Evolutionary conservation across 2,888 invertebrate genomes (phyloP), one percentile per base, ranked within the genome.

Genomic region (Dasypolia templi): DNA sequence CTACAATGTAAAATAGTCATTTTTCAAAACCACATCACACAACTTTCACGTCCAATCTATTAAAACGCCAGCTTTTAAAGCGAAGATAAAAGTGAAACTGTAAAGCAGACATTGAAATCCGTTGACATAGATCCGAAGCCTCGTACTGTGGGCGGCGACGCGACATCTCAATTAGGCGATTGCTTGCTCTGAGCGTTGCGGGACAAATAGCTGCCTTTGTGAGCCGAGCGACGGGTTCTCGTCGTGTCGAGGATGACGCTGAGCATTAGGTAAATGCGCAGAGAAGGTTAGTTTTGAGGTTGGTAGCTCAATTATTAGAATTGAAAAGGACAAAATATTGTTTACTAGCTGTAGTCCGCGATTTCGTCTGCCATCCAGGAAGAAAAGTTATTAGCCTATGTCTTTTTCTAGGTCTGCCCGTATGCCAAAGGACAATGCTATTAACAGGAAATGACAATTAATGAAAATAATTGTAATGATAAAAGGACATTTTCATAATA

Each of bases 121-220:
- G 85, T 88, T 90, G 89, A 90, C 89, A 90, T 78, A 88, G 82
- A 90, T 91, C 84, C 83, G 74, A 78, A 68, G 82, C 85, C 79
- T 80, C n/a, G n/a, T n/a, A 77, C 81, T 79, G 81, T 84, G 84
- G 81, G 78, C 84, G 81, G 78, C 84, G 80, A 81, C 75, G 87
- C 87, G 92, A 91, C 92, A 90, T 91, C 92, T 92, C 94, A 94
- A 94, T 95, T 94, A 94, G 90, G 88, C 89, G 92, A 94, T 94
- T 94, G 94, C 93, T 91, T 92, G 91, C 91, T 90, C 89, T 88
- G 88, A 89, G 89, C 87, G 79, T 81, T 82, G 83, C 98, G 98
- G 87, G 86, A 88, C 88, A 91, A 91, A 92, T 91, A 92, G 86
- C 85, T 85, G 86, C 87, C 89, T 93, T 93, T 93, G 93, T 92